Conservation (phyloP, 2,888 invertebrate genomes). For the Sinopyrophorus schimmeli region DNA sequence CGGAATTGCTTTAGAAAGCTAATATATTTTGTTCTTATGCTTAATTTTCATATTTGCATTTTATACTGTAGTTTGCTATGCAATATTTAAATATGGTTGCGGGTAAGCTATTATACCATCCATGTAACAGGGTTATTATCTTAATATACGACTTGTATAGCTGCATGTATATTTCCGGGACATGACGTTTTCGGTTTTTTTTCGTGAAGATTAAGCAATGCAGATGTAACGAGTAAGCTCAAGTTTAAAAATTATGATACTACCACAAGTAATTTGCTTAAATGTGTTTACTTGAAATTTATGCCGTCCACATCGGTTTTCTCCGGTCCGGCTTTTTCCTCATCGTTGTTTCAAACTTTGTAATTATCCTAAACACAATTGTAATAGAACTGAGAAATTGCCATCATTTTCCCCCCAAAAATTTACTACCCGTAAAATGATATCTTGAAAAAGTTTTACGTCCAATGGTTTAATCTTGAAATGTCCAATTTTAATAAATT, state of each 20-base stretch:
- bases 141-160: constrained; percentile 12
- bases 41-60: constrained; percentile 23
- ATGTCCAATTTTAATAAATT: too few species aligned
- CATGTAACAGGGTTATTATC: constrained; percentile 19
- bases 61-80: constrained; percentile 1
- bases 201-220: constrained; percentile 12
- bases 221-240: constrained; percentile 19
- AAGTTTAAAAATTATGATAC: constrained; percentile 19
- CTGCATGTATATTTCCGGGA: constrained; percentile 18
- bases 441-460: too few species aligned
- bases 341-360: not conserved
- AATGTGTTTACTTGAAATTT: constrained; percentile 22
- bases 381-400: too few species aligned
- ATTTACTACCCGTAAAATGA: too few species aligned
- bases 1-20: constrained; percentile 7
- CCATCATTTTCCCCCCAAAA: too few species aligned
- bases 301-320: constrained; percentile 14
- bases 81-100: constrained; percentile 13
- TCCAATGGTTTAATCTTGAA: too few species aligned
- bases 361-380: too few species aligned
- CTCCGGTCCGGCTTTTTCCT: constrained; percentile 11
- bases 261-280: constrained; percentile 20
- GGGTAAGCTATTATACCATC: constrained; percentile 5
- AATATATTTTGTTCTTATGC: constrained; percentile 16
- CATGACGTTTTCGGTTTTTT: constrained; percentile 9